A percentile compares a stretch with the other conserved stretches of the same genome.
phyloP scores from a whole-genome alignment of 1,140 invertebrate species.

The Aphaenogaster ashmeadi region DNA sequence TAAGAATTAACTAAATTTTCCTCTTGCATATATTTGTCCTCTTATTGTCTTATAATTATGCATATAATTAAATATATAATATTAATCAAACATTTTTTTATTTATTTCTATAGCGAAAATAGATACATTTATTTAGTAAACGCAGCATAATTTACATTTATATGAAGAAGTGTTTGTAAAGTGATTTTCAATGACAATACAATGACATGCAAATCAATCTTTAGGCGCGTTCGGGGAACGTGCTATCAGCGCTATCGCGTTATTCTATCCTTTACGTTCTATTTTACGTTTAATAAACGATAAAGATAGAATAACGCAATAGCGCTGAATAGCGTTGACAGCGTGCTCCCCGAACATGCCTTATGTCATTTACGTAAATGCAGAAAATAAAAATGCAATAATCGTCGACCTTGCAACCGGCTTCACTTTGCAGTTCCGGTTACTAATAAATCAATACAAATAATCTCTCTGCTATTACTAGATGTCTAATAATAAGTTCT shows the following conservation, averaged over 20 bases:
- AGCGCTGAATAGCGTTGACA: no score
- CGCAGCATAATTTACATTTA: background rate
- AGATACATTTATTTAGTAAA: background rate
- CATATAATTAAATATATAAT: constrained; percentile 1
- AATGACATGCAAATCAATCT: background rate
- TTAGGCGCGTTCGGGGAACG: background rate
- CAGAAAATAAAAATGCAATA: constrained; percentile 10
- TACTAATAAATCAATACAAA: constrained; percentile 34
- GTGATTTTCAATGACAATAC: background rate
- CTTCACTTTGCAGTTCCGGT: background rate
- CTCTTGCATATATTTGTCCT: background rate
- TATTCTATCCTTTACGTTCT: no score
- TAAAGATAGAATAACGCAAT: no score
- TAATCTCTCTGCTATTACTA: background rate
- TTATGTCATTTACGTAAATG: background rate
- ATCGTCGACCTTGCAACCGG: background rate
- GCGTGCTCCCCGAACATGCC: no score
- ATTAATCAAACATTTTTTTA: background rate
- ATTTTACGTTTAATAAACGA: no score
- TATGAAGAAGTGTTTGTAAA: no score
- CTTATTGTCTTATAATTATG: background rate
- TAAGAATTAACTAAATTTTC: background rate
- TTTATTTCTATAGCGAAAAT: background rate
- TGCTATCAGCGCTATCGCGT: no score
- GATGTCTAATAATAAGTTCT: background rate